These are phyloP conservation scores for Aphidoletes aphidimyza DNA, from an alignment of 2,888 invertebrate species.

Conservation along the genomic window DNA sequence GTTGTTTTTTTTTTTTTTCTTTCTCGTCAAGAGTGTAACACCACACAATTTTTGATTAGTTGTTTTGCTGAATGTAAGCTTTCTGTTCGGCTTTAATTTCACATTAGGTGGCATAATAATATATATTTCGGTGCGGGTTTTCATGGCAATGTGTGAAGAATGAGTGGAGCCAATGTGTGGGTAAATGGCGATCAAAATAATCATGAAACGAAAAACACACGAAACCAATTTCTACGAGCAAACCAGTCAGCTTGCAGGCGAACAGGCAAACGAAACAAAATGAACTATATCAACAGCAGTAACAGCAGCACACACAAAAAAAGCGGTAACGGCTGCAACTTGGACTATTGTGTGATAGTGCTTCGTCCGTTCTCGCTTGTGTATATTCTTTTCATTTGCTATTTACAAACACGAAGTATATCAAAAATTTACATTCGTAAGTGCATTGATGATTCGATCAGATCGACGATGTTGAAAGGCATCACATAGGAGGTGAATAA, in stretches of 20 bases:
- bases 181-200: slow-evolving; percentile 34
- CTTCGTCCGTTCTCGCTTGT: background rate
- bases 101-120: slow-evolving; percentile 46
- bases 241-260: background rate
- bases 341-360: no score
- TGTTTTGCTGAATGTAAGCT: background rate
- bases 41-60: slow-evolving; percentile 24
- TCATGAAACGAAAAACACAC: slow-evolving; percentile 20
- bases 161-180: slow-evolving; percentile 9
- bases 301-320: background rate
- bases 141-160: slow-evolving; percentile 38
- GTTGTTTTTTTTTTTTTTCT: background rate
- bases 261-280: background rate
- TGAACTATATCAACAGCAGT: background rate
- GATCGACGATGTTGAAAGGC: background rate
- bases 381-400: background rate
- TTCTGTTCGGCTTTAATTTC: slow-evolving; percentile 30
- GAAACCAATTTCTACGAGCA: slow-evolving; percentile 34
- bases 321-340: slow-evolving; percentile 19
- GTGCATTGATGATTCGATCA: background rate
- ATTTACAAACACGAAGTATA: background rate
- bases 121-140: slow-evolving; percentile 29
- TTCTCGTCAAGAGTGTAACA: no score
- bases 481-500: no score
- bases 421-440: background rate